Evolutionary conservation across 2,797 vertebrate genomes (phyloP), one percentile per base, ranked within the genome.

Genomic region (Lepilemur septentrionalis): DNA sequence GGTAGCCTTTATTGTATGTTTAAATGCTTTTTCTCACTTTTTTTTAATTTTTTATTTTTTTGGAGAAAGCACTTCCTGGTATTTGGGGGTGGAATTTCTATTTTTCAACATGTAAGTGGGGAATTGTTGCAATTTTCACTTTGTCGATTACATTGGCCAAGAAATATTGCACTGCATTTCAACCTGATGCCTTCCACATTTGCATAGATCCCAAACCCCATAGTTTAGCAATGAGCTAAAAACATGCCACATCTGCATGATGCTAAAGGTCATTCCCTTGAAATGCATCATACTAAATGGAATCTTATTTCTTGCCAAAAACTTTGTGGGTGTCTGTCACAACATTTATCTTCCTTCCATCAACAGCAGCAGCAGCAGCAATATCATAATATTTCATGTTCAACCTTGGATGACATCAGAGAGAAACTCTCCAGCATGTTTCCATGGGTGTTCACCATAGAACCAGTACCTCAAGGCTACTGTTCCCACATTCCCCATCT

Each of bases 231-330:
- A 61, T 48, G 75, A 97, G 96, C 85, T 96, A 96, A 96, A 96
- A 97, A 87, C 48, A 96, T 96, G 91, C 93, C 95, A 94, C 94
- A 97, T 93, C 89, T 95, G 85, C 70, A 59, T 75, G 72, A 95
- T 90, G 89, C 91, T 97, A 93, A 76, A 72, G 95, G 86, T 96
- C 92, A 46, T 94, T 94, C 86, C 80, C 93, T 95, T 96, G 75
- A 93, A 93, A 96, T 84, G 80, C 86, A 81, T 98, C 96, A 97
- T 97, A 97, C 88, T 30, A 90, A 97, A 95, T 94, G 97, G 97
- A 97, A 97, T 97, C 94, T 89, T 73, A 84, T 46, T 96, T 96
- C 95, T 95, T 96, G 96, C 97, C 96, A 97, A 96, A 97, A 96
- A 80, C 61, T 52, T 87, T 96, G 96, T 88, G 93, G 95, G 94